Conservation (phyloP, 2,113 vertebrate species). For the Terrapene triunguis region DNA sequence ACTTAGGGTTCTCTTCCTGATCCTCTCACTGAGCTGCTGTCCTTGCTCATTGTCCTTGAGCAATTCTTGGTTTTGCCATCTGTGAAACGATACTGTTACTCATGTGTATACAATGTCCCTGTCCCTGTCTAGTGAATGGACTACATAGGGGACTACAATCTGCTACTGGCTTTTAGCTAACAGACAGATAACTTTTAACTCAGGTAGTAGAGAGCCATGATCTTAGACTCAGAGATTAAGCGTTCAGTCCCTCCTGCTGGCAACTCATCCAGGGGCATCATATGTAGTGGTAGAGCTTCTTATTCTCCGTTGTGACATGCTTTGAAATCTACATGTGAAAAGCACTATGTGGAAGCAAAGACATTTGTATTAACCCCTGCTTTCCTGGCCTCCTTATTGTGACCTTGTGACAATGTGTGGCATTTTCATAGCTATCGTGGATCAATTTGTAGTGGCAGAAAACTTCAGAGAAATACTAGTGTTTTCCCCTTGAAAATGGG, state of each 20-base stretch:
- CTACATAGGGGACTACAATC: neutral
- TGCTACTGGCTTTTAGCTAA: neutral
- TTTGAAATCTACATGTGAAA: neutral
- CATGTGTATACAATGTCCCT: neutral
- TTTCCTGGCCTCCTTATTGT: neutral
- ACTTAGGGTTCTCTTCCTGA: neutral
- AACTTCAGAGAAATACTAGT: neutral
- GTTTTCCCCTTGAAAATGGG: conserved; percentile 25
- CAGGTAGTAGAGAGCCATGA: neutral
- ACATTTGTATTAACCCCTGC: neutral
- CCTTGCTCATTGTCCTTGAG: fast-evolving
- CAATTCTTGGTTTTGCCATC: neutral
- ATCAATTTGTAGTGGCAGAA: neutral
- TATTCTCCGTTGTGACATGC: neutral
- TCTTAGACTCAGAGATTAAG: neutral
- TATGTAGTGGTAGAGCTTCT: neutral
- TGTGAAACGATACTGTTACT: neutral
- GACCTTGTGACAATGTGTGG: neutral
- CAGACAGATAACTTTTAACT: neutral
- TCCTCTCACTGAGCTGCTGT: neutral
- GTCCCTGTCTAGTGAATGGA: neutral
- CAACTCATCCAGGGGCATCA: neutral
- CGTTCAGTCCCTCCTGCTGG: neutral
- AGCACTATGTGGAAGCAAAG: neutral
- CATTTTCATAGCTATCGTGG: neutral